Base-by-base conservation (phyloP, 2,888 invertebrate genomes). In the Metellina segmentata region DNA sequence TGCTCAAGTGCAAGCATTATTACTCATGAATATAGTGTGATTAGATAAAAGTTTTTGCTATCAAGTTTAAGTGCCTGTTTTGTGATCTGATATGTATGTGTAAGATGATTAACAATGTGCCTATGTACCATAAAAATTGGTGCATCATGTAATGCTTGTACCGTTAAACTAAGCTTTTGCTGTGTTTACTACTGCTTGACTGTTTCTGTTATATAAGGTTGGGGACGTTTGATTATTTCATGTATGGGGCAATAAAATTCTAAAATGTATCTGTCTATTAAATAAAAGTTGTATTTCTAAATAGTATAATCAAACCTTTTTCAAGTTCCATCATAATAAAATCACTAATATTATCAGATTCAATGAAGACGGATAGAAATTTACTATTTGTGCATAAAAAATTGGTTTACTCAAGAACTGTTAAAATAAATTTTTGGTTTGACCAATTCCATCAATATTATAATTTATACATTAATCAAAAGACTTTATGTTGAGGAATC, bases 1-100 rank as follows among this genome's bases (percentile, higher is more conserved):
- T 87, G 91, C 91, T 91, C 91, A 91, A 91, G 87, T 91, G 91
- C 82, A 91, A 91, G 91, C 91, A 91, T 86, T 81, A 72, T 86
- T 83, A 9, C 78, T 78, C 11, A 79, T 7, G 5, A 61, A 61
- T 61, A 61, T 83, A 34, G 77, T 81, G 52, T 83, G 79, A 69
- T 69, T 85, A 72, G 51, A 79, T 53, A 48, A 48, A n/a, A 16
- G 49, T 85, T 81, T 83, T 81, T 79, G 81, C 77, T 77, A 61
- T 70, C 19, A 87, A 72, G 81, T 91, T 79, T 77, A 91, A 91
- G 91, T 91, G 91, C 91, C 91, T 91, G 91, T 87, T 81, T 85
- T 91, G 81, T 87, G 87, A 82, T 91, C 71, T 87, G 78, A 78
- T 72, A 79, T 79, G 61, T 85, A 7, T 78, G 72, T 81, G 75